Percentiles rank a stretch among this genome's conserved stretches.
phyloP scores from a whole-genome alignment of 2,888 invertebrate species.

The Brachypterus glaber region DNA sequence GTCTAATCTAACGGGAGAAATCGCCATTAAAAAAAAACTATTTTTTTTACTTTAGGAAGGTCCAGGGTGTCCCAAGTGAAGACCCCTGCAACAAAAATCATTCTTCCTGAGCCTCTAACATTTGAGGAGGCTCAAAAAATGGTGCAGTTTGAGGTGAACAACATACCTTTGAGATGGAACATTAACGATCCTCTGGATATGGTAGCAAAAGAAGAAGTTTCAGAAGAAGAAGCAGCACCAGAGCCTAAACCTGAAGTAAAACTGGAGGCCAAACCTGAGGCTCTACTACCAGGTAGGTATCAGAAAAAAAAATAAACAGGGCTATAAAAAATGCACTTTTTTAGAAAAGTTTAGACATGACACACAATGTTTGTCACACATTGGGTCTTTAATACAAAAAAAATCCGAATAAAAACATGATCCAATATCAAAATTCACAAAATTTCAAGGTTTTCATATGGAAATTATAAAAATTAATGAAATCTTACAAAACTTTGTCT shows the following conservation, averaged over 20 bases:
- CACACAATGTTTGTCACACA: too few species aligned
- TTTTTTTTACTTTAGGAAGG: conserved; percentile 21
- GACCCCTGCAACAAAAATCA: conserved; percentile 39
- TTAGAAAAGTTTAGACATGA: too few species aligned
- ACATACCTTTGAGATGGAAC: conserved; percentile 43
- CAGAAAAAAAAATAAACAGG: too few species aligned
- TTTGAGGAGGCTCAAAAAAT: conserved; percentile 78
- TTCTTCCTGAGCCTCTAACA: conserved; percentile 61
- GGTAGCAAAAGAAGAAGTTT: conserved; percentile 57
- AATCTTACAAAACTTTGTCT: too few species aligned
- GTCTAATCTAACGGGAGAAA: too few species aligned
- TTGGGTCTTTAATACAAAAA: too few species aligned
- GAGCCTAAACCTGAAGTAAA: conserved; percentile 43
- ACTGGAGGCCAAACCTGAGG: conserved; percentile 40
- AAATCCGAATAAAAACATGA: too few species aligned
- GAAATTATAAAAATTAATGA: too few species aligned
- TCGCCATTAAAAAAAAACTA: too few species aligned
- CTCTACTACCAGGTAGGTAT: conserved; percentile 10
- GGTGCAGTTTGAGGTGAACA: conserved; percentile 81
- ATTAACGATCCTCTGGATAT: conserved; percentile 57
- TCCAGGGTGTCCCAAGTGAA: conserved; percentile 28
- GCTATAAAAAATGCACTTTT: too few species aligned
- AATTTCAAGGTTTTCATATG: too few species aligned
- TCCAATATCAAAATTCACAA: too few species aligned
- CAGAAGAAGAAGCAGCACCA: conserved; percentile 40